Evolutionary conservation across 2,888 invertebrate genomes (phyloP).

Genomic region (Crematogaster levior): DNA sequence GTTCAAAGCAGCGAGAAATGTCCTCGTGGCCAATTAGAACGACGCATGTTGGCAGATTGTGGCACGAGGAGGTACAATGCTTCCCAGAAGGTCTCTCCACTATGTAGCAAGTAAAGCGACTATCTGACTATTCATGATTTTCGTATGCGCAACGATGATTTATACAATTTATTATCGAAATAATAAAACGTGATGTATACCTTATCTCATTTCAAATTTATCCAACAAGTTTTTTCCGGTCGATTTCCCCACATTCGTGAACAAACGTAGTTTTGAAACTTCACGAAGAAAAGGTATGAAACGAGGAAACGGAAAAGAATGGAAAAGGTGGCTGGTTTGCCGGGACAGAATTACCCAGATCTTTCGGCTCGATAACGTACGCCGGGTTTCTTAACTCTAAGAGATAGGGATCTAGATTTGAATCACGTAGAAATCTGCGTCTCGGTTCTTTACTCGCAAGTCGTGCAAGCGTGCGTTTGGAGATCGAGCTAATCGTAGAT

Average conservation of each 20-base stretch:
- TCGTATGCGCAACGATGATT: neutral
- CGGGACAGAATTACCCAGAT: conserved; percentile 72
- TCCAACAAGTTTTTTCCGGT: neutral
- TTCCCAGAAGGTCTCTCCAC: neutral
- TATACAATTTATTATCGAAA: neutral
- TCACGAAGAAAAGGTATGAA: neutral
- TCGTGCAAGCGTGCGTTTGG: conserved; percentile 41
- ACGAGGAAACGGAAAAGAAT: neutral
- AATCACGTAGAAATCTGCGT: conserved; percentile 80
- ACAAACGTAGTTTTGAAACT: neutral
- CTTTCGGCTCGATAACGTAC: conserved; percentile 76
- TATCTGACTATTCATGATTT: neutral
- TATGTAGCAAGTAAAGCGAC: neutral
- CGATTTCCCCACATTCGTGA: neutral
- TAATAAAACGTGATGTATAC: neutral
- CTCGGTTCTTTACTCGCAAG: conserved; percentile 39
- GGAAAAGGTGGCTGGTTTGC: conserved; percentile 15
- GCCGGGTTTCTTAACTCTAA: conserved; percentile 70
- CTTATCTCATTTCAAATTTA: neutral
- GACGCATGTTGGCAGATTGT: conserved; percentile 22
- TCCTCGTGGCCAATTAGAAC: conserved; percentile 39
- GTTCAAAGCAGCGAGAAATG: conserved; percentile 30
- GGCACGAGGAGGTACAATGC: conserved; percentile 4
- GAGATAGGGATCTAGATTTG: conserved; percentile 83
- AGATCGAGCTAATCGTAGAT: conserved; percentile 45